Conservation (phyloP, 2,113 vertebrate species). For the Thamnophis sirtalis region DNA sequence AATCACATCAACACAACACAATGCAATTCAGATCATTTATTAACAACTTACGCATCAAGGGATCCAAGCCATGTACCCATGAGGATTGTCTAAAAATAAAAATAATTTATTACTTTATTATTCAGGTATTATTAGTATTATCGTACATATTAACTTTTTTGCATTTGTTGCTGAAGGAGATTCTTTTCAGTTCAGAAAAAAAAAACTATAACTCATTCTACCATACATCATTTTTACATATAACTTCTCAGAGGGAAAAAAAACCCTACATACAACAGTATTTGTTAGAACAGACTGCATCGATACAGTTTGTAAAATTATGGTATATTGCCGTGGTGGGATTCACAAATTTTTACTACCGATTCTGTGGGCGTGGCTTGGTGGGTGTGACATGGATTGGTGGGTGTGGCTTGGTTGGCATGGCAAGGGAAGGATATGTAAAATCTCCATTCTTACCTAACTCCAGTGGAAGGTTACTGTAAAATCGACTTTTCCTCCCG, state of each 20-base stretch:
- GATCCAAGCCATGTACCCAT: conserved; percentile 77
- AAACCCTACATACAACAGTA: not conserved
- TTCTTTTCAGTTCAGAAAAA: not conserved
- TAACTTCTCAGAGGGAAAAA: not conserved
- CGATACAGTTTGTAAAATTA: not conserved
- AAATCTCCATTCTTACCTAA: too few relatives aligned
- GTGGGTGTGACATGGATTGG: too few relatives aligned
- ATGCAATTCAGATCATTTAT: not conserved
- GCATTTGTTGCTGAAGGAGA: not conserved
- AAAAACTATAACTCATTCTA: not conserved
- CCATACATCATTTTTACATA: not conserved
- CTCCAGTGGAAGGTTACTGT: too few relatives aligned
- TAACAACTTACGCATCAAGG: conserved; percentile 69
- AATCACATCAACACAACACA: not conserved
- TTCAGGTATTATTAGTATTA: not conserved
- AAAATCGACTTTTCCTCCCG: too few relatives aligned
- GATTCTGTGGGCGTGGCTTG: too few relatives aligned
- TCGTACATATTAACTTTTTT: not conserved
- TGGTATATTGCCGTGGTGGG: too few relatives aligned
- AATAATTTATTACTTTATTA: not conserved
- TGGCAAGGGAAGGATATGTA: too few relatives aligned
- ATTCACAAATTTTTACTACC: too few relatives aligned
- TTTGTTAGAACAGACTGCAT: not conserved
- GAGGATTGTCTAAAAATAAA: conserved; percentile 64
- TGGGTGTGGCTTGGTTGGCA: too few relatives aligned